Base-by-base conservation (phyloP, 2,888 invertebrate species). In the Diploptera punctata region DNA sequence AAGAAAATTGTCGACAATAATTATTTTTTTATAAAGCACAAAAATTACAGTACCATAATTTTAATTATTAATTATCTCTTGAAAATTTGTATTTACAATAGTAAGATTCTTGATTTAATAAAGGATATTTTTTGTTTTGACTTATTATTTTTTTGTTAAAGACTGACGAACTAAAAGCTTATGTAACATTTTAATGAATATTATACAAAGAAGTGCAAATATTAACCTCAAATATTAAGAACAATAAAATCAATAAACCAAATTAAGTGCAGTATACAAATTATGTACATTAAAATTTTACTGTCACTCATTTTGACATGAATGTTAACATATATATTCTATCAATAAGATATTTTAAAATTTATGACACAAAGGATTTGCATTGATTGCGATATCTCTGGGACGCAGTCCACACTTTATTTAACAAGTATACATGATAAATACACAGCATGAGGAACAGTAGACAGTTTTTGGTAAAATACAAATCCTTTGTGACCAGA, bases 11-110 rank as follows among this genome's bases (percentile, higher is more conserved):
- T 1, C 19, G 49, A 18, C 7, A 49, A 19, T 19, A 0, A 10
- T 16, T n/a, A n/a, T 13, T 62, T 65, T 18, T 65, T 65, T 47
- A 65, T 65, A 44, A 65, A 65, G 47, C 65, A 65, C 65, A 47
- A 65, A 57, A 65, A 65, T 65, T 65, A 65, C 62, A 62, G 21
- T 61, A 18, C 24, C 26, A 65, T 44, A 26, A 62, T 62, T 44
- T 47, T 65, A 65, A 65, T 65, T 24, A 43, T 43, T 62, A 62
- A 43, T 62, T 43, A 65, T 44, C 65, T 65, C 5, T 29, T 47
- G 47, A 18, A 65, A 65, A 43, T 65, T 65, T 44, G 44, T 65
- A 65, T 65, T 44, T 65, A 65, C 65, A 65, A n/a, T 44, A 65
- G 24, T 44, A 44, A 44, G 24, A 21, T 44, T 44, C 43, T 44